These are phyloP conservation scores for Orthosia gothica DNA, from an alignment of 2,888 invertebrate genomes.

Conservation along the genomic window DNA sequence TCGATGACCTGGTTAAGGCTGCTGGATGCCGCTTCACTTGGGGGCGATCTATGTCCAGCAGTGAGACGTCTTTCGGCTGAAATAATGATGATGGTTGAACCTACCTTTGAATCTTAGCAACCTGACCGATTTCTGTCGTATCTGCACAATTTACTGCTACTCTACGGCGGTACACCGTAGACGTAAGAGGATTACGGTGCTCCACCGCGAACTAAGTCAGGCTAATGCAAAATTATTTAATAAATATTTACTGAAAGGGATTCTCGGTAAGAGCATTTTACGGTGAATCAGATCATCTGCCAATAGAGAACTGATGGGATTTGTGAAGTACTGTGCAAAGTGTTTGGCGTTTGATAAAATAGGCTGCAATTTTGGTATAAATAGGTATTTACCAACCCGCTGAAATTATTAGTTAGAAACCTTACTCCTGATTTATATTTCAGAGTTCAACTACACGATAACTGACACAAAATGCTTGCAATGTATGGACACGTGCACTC, in stretches of 20 bases:
- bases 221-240: slow-evolving; percentile 78
- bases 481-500: too few species aligned
- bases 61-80: too few species aligned
- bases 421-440: too few species aligned
- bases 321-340: not conserved
- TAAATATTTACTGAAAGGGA: slow-evolving; percentile 74
- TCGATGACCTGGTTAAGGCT: too few species aligned
- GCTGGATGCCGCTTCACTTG: too few species aligned
- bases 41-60: too few species aligned
- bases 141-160: slow-evolving; percentile 30
- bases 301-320: slow-evolving; percentile 43
- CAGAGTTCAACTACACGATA: too few species aligned
- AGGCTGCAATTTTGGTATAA: too few species aligned
- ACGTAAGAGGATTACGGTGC: slow-evolving; percentile 79
- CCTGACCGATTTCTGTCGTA: not conserved
- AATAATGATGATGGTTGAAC: too few species aligned
- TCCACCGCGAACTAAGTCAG: slow-evolving; percentile 71
- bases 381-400: too few species aligned
- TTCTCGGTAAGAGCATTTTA: slow-evolving; percentile 62
- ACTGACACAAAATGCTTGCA: too few species aligned
- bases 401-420: too few species aligned
- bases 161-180: slow-evolving; percentile 68
- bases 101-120: not conserved
- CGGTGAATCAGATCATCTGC: slow-evolving; percentile 54
- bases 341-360: slow-evolving; percentile 2